Base-by-base conservation (phyloP, 2,888 invertebrate genomes). In the Galeruca laticollis region DNA sequence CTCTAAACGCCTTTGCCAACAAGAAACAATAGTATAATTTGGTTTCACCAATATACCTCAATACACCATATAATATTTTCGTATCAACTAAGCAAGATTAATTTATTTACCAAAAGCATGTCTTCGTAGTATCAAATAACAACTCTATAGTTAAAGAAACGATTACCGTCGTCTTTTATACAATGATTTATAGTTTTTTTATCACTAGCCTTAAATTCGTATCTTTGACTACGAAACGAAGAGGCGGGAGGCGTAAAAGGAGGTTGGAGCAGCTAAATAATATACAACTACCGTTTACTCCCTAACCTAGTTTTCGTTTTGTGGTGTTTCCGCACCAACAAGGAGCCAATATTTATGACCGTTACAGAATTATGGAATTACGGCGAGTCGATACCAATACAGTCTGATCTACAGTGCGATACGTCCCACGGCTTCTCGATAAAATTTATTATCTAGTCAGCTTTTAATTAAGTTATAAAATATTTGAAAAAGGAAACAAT, bases 271-370 rank as follows among this genome's bases (percentile, higher is more conserved):
- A 15, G 47, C 69, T 69, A 59, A 70, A 70, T 70, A 63, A 70
- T 67, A 63, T 70, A 70, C 70, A 67, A 60, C 70, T 70, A 63
- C 70, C 70, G 70, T 70, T 67, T 68, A 68, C 66, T 67, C 63
- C 70, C 70, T 68, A 70, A 60, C 70, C 70, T 70, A 67, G 67
- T 70, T 70, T 67, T 63, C 70, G 62, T 67, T 70, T 70, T 63
- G 70, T 63, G 67, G 51, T 54, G 63, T 54, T 70, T 68, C 70
- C 70, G 67, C 67, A 67, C 59, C 67, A 62, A 57, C 35, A 67
- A 59, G 63, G 52, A 51, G 66, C 47, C 66, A 60, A 60, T 70
- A 70, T 70, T 70, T 70, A 70, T 60, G 67, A 47, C 37, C 49
- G 33, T 8, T 49, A 57, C 62, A 60, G 63, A 70, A 70, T 70